Evolutionary conservation across 2,113 vertebrate species (phyloP), one percentile per base, ranked within the genome.

Genomic region (Gambusia affinis): DNA sequence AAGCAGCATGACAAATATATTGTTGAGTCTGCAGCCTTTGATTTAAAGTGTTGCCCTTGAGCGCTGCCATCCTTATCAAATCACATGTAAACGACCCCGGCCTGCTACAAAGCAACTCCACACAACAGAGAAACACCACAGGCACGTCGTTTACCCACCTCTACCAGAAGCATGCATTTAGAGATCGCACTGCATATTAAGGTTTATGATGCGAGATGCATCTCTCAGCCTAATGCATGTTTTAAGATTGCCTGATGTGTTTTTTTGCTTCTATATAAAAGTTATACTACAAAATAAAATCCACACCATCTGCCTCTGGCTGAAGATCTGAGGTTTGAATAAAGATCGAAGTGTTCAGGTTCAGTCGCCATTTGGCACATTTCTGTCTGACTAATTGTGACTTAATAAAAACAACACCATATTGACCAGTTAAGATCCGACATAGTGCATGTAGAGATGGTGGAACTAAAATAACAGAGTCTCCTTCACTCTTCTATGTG

Each of bases 51-150:
- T 39, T 10, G 37, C 27, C 60, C 60, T 63, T 63, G 39, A 24
- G 61, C 62, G 10, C 14, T 7, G 28, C 60, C 15, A 14, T 54
- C 42, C 47, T 54, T 64, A 73, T 35, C 42, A 0, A 71, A 70
- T 65, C 63, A n/a, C 39, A 30, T 44, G 62, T 24, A 78, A 71
- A 78, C 60, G 68, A 78, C 12, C 65, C 4, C 33, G 35, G 27
- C 42, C 35, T 31, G 44, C 22, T 0, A 11, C 30, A 70, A 70
- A 64, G 42, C 64, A 60, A 39, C 33, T 28, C 44, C 28, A 70
- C 33, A 57, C 35, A 71, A n/a, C 19, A 57, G 51, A 22, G 47
- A 65, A 28, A 33, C 44, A 63, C 63, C 30, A 64, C 0, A 37
- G 51, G 8, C 15, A 15, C 3, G 51, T 35, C 8, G 22, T 19